Percentiles rank a stretch among this genome's conserved stretches.
phyloP scores from a whole-genome alignment of 2,797 vertebrate species.

The Yasuhikotakia modesta region DNA sequence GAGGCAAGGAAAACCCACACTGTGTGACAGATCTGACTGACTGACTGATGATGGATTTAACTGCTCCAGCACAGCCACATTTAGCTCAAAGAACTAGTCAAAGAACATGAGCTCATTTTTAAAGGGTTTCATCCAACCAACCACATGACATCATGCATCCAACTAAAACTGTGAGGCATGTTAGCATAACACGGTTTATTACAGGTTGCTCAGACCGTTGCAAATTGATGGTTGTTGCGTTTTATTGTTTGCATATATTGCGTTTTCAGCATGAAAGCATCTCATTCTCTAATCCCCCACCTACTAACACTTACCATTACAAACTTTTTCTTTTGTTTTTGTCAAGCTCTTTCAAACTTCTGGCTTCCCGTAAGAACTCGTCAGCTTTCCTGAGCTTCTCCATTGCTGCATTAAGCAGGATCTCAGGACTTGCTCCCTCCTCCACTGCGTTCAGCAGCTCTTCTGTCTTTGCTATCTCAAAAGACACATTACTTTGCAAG shows the following conservation, averaged over 20 bases:
- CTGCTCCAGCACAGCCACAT: neutral
- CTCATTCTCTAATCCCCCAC: neutral
- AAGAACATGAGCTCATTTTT: neutral
- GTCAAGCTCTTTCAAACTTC: constrained; percentile 72
- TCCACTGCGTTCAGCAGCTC: constrained; percentile 78
- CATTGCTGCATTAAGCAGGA: constrained; percentile 83
- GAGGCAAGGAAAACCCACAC: constrained; percentile 8
- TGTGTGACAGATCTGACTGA: neutral
- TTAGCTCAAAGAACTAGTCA: neutral
- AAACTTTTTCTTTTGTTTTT: constrained; percentile 70
- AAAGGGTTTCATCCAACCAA: neutral
- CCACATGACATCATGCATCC: neutral
- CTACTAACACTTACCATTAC: constrained; percentile 60
- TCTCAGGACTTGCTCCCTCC: constrained; percentile 64
- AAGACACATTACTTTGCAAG: constrained; percentile 82
- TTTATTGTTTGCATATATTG: constrained; percentile 50
- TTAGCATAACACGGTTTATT: neutral
- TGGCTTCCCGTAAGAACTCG: constrained; percentile 85
- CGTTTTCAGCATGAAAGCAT: neutral
- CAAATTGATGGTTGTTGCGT: constrained; percentile 56
- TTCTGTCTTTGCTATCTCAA: constrained; percentile 81
- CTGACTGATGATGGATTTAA: neutral
- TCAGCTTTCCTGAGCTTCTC: constrained; percentile 88
- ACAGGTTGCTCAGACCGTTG: constrained; percentile 20
- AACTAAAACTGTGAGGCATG: neutral